phyloP scores from a whole-genome alignment of 2,888 invertebrate species.

The Dugesia japonica region DNA sequence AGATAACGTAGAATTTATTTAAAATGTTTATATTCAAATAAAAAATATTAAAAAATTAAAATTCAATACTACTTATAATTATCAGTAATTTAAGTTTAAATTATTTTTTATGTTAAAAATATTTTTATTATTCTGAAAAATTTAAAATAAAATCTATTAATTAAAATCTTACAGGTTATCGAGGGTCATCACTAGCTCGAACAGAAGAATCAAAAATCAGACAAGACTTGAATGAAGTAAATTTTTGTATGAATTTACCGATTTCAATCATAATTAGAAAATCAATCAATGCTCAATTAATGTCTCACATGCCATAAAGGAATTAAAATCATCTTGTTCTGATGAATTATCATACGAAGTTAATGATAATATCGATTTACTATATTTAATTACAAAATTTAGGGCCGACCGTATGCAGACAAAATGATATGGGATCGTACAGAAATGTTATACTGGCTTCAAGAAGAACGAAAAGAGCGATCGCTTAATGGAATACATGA shows the following conservation, averaged over 20 bases:
- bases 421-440: constrained; percentile 48
- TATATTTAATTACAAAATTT: constrained; percentile 28
- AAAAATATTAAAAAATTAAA: too few relatives aligned
- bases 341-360: constrained; percentile 22
- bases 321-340: background rate
- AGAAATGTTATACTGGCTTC: constrained; percentile 48
- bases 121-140: too few relatives aligned
- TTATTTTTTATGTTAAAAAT: too few relatives aligned
- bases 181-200: constrained; percentile 43
- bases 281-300: background rate
- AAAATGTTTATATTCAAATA: too few relatives aligned
- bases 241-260: background rate
- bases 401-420: constrained; percentile 46
- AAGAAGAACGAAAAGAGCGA: constrained; percentile 41
- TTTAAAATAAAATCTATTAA: background rate
- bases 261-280: background rate
- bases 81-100: too few relatives aligned
- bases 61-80: too few relatives aligned
- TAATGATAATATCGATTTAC: background rate
- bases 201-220: constrained; percentile 43
- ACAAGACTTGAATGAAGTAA: constrained; percentile 41
- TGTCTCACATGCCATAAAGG: background rate
- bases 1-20: too few relatives aligned
- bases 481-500: background rate
- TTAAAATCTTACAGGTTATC: constrained; percentile 38